A percentile compares a stretch with the other conserved stretches of the same genome.
Evolutionary conservation across 2,113 vertebrate genomes (phyloP).

Genomic region (Xyrauchen texanus): DNA sequence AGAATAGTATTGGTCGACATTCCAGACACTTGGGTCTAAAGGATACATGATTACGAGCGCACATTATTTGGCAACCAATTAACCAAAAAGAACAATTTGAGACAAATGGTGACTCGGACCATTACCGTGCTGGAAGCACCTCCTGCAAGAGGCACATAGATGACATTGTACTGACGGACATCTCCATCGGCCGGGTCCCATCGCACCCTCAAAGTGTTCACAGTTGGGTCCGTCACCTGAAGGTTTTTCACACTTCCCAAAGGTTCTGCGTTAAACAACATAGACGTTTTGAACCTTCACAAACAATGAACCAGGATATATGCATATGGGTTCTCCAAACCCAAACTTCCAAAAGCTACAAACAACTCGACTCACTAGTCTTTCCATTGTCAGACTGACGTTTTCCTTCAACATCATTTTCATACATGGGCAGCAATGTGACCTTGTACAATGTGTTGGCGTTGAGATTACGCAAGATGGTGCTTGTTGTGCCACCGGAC

Average conservation of each 20-base stretch:
- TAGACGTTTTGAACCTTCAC: slow-evolving; percentile 52
- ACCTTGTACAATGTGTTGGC: slow-evolving; percentile 82
- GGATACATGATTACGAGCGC: neutral
- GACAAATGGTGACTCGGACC: too few species aligned
- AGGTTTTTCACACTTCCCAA: slow-evolving; percentile 88
- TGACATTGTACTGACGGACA: slow-evolving; percentile 90
- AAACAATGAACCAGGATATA: neutral
- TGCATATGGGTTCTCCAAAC: too few species aligned
- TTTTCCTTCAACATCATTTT: slow-evolving; percentile 79
- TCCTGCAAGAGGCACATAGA: slow-evolving; percentile 82
- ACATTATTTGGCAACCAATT: too few species aligned
- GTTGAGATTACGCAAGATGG: slow-evolving; percentile 81
- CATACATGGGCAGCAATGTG: slow-evolving; percentile 72
- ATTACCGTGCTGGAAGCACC: slow-evolving; percentile 87
- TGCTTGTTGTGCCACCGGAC: slow-evolving; percentile 88
- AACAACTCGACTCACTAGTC: slow-evolving; percentile 81
- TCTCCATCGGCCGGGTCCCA: slow-evolving; percentile 94
- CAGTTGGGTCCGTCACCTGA: slow-evolving; percentile 89
- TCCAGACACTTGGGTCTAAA: slow-evolving; percentile 76
- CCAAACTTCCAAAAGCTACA: too few species aligned
- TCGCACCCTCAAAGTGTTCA: slow-evolving; percentile 85
- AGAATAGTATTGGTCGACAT: slow-evolving; percentile 79
- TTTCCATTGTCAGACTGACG: slow-evolving; percentile 83
- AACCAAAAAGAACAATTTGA: neutral
- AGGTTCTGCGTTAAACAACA: slow-evolving; percentile 75